Base-by-base conservation (phyloP, 2,888 invertebrate genomes). In the Camptogramma bilineatum region DNA sequence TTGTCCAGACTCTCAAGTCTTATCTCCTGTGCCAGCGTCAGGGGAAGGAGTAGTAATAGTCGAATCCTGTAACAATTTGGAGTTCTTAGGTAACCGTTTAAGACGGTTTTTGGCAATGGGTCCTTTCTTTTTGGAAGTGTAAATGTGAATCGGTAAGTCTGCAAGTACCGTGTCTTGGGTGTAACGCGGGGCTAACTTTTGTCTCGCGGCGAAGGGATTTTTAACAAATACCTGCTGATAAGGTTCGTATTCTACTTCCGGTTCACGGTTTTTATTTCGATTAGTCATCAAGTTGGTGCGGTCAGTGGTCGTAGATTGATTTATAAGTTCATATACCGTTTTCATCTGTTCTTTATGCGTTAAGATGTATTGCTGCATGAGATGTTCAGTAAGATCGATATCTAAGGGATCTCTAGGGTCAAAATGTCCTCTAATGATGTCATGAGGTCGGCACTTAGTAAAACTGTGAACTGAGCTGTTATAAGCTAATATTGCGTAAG, bases 311-410 rank as follows among this genome's bases (percentile, higher is more conserved):
- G 31, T 31, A 2, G n/a, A 16, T 9, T 31, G 7, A 2, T 28
- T 42, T n/a, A 39, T 39, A n/a, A 24, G 48, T 5, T 48, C 24
- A 19, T 47, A 47, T 7, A 47, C 47, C 19, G 18, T 21, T n/a
- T 21, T 48, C 48, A 48, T 48, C 48, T 48, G 21, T 13, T 48
- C 48, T 24, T n/a, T 18, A 24, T 48, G 48, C 10, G 21, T 21
- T n/a, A n/a, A 13, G n/a, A 24, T n/a, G 21, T 78, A 76, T 28
- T 75, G 74, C 59, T 76, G 76, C 0, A 77, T 31, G 16, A 76
- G 28, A 4, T 76, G 73, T 44, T 56, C 62, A 0, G 73, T 56
- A 31, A 75, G 18, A 8, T 74, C 65, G 7, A 78, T 64, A 16
- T 75, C 73, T 52, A 71, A 2, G 0, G 71, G 69, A 52, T 79